Conservation (phyloP, 1,140 invertebrate species). For the Myzus persicae region DNA sequence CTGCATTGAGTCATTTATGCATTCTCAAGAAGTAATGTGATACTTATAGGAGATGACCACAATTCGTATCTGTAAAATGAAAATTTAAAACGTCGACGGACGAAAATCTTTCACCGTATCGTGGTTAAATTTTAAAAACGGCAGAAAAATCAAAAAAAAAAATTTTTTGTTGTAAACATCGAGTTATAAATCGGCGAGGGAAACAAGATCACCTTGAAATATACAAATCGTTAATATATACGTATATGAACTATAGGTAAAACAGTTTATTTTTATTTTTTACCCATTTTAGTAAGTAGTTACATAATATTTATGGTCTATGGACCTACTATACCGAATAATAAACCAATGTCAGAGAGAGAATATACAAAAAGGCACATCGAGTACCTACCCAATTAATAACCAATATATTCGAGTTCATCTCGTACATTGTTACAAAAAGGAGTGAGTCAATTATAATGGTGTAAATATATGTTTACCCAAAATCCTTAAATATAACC, state of each 20-base stretch:
- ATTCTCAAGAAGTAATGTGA: not conserved
- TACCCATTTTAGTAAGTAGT: not conserved
- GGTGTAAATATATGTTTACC: not conserved
- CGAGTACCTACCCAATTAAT: not conserved
- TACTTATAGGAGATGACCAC: not conserved
- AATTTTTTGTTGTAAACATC: not conserved
- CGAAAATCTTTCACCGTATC: not conserved
- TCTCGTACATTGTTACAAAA: not conserved
- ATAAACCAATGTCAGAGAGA: not conserved
- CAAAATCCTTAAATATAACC: not conserved
- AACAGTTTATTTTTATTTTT: not conserved
- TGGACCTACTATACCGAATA: not conserved
- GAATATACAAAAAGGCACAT: not conserved
- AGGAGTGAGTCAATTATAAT: not conserved
- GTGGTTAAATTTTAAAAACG: not conserved
- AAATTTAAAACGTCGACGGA: not conserved
- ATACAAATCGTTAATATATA: not conserved
- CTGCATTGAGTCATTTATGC: not conserved
- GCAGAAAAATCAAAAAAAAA: not conserved
- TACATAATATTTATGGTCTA: not conserved
- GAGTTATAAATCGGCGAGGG: not conserved
- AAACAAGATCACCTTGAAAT: conserved; percentile 34
- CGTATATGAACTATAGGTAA: not conserved
- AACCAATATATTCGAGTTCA: not conserved
- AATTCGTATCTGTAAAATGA: not conserved